Evolutionary conservation across 1,140 invertebrate genomes (phyloP), one percentile per base, ranked within the genome.

Genomic region (Proctacanthus coquilletti): DNA sequence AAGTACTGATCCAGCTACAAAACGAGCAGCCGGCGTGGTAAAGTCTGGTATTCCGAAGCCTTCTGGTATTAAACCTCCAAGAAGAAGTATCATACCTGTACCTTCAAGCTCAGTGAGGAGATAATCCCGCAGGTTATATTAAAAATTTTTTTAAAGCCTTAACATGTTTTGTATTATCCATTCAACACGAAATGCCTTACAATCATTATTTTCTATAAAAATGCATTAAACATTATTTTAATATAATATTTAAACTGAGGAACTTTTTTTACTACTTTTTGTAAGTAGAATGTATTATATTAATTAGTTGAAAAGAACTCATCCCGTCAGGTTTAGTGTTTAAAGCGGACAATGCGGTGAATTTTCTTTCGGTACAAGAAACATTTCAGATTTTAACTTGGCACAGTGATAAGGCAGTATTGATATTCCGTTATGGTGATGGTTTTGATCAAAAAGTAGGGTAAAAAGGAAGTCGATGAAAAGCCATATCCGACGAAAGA

Each of bases 41-140:
- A 5, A 20, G 36, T 49, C 45, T 3, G 55, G 55, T 21, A 53
- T 59, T 38, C 55, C 56, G 2, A 59, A 58, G 35, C 55, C 56
- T 5, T 58, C 55, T 14, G 53, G 55, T 13, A 29, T 59, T 11
- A 38, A 53, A 18, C 56, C 42, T 17, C 56, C 56, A 21, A 53
- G 51, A 41, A 56, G 52, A 37, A 59, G 56, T 38, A 55, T 53
- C 14, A 43, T 59, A 33, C 56, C 56, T 3, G 43, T 53, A 17
- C 56, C 56, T 3, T 52, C 50, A 8, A 54, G 47, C 38, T 46
- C 47, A 34, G 41, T 52, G 11, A 47, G 46, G 33, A 49, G 51
- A 46, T 56, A 35, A 27, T 38, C 14, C 14, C 18, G 11, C 14
- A 17, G 32, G 18, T 3, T 15, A 34, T 15, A 6, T 32, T 11